Conservation (phyloP, 2,797 vertebrate species). For the Mus minutoides region DNA sequence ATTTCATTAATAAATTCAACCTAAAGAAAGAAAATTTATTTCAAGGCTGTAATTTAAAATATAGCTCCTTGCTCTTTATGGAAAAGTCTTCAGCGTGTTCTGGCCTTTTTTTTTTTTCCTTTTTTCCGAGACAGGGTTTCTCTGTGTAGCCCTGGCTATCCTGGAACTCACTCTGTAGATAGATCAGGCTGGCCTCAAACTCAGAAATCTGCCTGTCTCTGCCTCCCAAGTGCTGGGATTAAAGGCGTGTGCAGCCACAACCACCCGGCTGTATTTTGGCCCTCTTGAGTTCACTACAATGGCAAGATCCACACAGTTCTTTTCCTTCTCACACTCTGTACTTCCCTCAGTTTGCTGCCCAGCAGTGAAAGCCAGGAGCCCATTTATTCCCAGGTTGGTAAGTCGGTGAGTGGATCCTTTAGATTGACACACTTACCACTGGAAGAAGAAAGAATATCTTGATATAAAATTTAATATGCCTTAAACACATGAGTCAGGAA, state of each 20-base stretch:
- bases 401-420: not conserved
- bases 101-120: too few relatives aligned
- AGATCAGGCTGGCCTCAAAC: too few relatives aligned
- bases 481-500: not conserved
- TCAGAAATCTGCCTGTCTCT: too few relatives aligned
- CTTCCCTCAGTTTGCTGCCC: not conserved
- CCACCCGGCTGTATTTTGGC: too few relatives aligned
- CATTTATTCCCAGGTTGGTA: not conserved
- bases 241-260: too few relatives aligned
- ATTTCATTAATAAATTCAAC: slow-evolving; percentile 79
- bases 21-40: slow-evolving; percentile 68
- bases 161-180: too few relatives aligned
- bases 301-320: not conserved
- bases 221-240: too few relatives aligned
- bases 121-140: too few relatives aligned
- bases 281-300: not conserved
- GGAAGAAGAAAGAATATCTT: not conserved
- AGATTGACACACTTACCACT: not conserved
- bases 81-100: not conserved
- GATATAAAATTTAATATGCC: not conserved
- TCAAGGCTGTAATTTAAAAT: not conserved
- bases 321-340: not conserved
- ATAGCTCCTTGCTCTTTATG: not conserved
- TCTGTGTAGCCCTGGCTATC: too few relatives aligned
- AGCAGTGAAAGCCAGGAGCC: not conserved